Percentiles rank a stretch among this genome's conserved stretches.
phyloP scores from a whole-genome alignment of 2,113 vertebrate genomes.

The Melanostigma gelatinosum region DNA sequence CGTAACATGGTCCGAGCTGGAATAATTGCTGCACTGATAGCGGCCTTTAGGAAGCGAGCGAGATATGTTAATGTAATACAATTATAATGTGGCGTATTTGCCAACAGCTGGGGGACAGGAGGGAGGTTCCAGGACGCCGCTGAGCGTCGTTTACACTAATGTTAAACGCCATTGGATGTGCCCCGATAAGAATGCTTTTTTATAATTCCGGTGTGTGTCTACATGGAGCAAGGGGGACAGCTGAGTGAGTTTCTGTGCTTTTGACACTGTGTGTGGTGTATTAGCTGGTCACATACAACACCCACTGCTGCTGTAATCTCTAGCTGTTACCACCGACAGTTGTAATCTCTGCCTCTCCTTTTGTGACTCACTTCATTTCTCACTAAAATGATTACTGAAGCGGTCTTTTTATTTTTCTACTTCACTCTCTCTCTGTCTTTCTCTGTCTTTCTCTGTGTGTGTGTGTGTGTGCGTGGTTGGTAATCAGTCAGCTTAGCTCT shows the following conservation, averaged over 20 bases:
- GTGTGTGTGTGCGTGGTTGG: conserved; percentile 34
- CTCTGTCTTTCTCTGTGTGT: conserved; percentile 17
- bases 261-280: conserved; percentile 5
- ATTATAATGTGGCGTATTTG: conserved; percentile 5
- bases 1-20: conserved; percentile 20
- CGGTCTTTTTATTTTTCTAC: conserved; percentile 50
- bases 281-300: conserved; percentile 36
- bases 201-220: neutral
- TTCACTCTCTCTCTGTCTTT: conserved; percentile 5
- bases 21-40: conserved; percentile 24
- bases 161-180: neutral
- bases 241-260: neutral
- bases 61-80: conserved; percentile 28
- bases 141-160: neutral
- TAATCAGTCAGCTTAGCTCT: conserved; percentile 83
- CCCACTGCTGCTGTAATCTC: conserved; percentile 42
- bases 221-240: neutral
- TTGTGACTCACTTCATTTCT: conserved; percentile 59
- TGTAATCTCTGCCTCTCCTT: conserved; percentile 57
- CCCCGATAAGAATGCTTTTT: neutral
- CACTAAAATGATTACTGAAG: conserved; percentile 61
- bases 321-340: conserved; percentile 24
- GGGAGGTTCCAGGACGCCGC: neutral
- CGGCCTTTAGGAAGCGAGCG: conserved; percentile 19
- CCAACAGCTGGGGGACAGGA: conserved; percentile 25